Base-by-base conservation (phyloP, 2,888 invertebrate species). In the Campaea margaritaria region DNA sequence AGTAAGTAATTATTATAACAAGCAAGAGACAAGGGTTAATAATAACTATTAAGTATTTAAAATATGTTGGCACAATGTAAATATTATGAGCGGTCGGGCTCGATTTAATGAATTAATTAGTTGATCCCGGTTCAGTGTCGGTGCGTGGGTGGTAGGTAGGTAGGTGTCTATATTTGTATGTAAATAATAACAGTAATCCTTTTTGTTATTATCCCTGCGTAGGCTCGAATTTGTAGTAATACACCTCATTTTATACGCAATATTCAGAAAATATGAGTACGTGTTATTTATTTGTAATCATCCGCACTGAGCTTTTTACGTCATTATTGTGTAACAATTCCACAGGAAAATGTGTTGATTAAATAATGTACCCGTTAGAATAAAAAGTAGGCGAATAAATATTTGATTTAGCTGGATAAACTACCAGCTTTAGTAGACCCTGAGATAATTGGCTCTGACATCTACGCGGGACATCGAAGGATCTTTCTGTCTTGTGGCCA, bases 391-490 rank as follows among this genome's bases (percentile, higher is more conserved):
- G 27, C 27, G n/a, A 11, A n/a, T 27, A 27, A 21, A 27, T 27
- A 27, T n/a, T 27, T n/a, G 27, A 27, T 0, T 28, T 28, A 21
- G 21, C 2, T 21, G 2, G 21, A 21, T 21, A 8, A 5, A 21
- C 39, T n/a, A 43, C n/a, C 12, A 3, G 0, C 7, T 27, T n/a
- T 8, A 7, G 27, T 21, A 44, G n/a, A 38, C 36, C 8, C 34
- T n/a, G 11, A 48, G n/a, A 44, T 57, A 57, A 57, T 57, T 57
- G 56, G 56, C 38, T 28, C 28, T 39, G 56, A 44, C 49, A 44
- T 49, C 16, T 38, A 31, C 16, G n/a, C n/a, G 21, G 15, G 12
- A 27, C 15, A 38, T 38, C 15, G 11, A 28, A 49, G 7, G 11
- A 8, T 38, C 47, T 14, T n/a, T 31, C 38, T 42, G 21, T 47